These are phyloP conservation scores for Pseudopleuronectes americanus DNA, from an alignment of 2,797 vertebrate genomes.

Conservation along the genomic window DNA sequence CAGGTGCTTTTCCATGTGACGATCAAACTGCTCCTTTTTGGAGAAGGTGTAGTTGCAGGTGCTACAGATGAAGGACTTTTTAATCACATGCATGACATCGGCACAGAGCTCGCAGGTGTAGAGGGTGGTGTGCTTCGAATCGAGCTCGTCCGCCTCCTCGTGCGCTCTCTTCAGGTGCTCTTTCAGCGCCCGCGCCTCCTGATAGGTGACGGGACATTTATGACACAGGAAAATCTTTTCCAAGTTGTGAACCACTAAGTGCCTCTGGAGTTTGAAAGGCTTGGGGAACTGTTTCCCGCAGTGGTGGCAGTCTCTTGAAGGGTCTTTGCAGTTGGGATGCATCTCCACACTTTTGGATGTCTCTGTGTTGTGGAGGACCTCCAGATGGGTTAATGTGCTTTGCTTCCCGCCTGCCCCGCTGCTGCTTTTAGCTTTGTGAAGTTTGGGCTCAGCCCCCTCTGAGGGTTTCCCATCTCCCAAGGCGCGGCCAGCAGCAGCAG, in stretches of 20 bases:
- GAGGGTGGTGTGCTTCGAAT: conserved; percentile 94
- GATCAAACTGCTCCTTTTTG: conserved; percentile 97
- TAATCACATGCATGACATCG: conserved; percentile 96
- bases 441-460: conserved; percentile 76
- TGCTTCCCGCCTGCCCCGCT: conserved; percentile 73
- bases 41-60: conserved; percentile 99
- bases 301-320: conserved; percentile 97
- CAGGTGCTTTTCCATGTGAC: conserved; percentile 98
- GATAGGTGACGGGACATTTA: conserved; percentile 92
- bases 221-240: conserved; percentile 97
- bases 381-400: conserved; percentile 77
- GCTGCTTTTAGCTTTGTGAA: conserved; percentile 72
- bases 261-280: conserved; percentile 98
- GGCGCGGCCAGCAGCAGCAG: conserved; percentile 50
- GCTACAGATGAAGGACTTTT: conserved; percentile 98
- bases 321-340: conserved; percentile 96
- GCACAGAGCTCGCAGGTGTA: conserved; percentile 98
- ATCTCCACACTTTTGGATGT: conserved; percentile 85
- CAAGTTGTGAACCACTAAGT: conserved; percentile 96
- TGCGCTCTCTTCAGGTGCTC: conserved; percentile 91
- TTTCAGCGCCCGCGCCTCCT: conserved; percentile 90
- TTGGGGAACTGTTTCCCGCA: conserved; percentile 99
- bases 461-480: conserved; percentile 68
- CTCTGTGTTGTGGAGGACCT: conserved; percentile 83
- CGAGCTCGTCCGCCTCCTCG: conserved; percentile 85